A percentile compares a stretch with the other conserved stretches of the same genome.
These are phyloP conservation scores for Drosophila simulans DNA, from an alignment of 1,140 invertebrate genomes.

Conservation along the genomic window DNA sequence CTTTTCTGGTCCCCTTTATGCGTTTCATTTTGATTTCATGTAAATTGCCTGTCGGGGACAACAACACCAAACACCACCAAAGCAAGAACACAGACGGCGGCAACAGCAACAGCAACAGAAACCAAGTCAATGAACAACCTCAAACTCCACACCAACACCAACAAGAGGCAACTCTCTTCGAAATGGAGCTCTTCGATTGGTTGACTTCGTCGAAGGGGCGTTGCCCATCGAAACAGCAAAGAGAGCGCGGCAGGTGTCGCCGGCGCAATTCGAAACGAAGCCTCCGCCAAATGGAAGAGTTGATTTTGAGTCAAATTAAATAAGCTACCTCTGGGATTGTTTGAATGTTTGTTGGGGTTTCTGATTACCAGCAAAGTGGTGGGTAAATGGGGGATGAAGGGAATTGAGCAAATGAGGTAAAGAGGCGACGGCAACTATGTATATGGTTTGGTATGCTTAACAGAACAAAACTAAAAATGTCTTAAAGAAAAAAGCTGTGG, in stretches of 20 bases:
- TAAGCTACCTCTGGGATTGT: conserved; percentile 42
- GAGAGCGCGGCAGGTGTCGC: conserved; percentile 61
- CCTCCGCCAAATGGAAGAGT: conserved; percentile 57
- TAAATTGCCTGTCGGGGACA: conserved; percentile 81
- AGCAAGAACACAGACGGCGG: conserved; percentile 28
- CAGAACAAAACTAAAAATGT: not conserved
- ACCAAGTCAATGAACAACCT: conserved; percentile 37
- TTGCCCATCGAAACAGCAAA: conserved; percentile 16
- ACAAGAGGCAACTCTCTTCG: conserved; percentile 4
- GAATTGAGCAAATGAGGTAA: not conserved
- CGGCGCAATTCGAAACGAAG: conserved; percentile 57
- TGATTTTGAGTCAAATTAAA: conserved; percentile 55
- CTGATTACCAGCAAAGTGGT: conserved; percentile 28
- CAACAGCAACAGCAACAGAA: conserved; percentile 20
- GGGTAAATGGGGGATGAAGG: not conserved
- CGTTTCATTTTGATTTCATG: conserved; percentile 82
- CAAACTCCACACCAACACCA: conserved; percentile 21
- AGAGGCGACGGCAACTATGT: conserved; percentile 36
- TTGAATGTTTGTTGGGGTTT: conserved; percentile 40
- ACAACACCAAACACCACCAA: conserved; percentile 62
- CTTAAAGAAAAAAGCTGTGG: no score
- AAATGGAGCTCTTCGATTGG: conserved; percentile 41
- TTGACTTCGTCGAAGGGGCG: conserved; percentile 32
- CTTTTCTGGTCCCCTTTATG: conserved; percentile 39
- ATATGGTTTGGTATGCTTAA: no score